phyloP scores from a whole-genome alignment of 2,113 vertebrate species.

The Phocoena sinus region DNA sequence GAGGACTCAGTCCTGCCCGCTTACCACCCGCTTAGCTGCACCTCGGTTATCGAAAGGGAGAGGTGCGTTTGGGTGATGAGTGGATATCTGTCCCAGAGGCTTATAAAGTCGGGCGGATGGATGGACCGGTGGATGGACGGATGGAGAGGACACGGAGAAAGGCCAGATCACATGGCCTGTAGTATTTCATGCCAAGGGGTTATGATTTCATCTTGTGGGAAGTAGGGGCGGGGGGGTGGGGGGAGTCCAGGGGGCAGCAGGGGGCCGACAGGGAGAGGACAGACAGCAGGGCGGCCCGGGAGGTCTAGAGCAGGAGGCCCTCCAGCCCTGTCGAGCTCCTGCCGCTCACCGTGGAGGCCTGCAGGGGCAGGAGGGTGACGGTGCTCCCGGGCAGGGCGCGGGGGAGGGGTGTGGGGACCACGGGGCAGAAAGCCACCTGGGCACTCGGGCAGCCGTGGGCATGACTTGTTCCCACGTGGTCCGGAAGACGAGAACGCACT shows the following conservation, averaged over 20 bases:
- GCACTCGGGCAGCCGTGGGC: not conserved
- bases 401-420: not conserved
- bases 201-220: not conserved
- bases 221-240: too few relatives aligned
- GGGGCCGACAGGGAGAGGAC: not conserved
- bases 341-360: too few relatives aligned
- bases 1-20: not conserved
- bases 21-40: not conserved
- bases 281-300: not conserved
- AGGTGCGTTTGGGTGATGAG: not conserved
- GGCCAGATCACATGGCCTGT: not conserved
- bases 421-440: not conserved
- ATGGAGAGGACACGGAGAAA: not conserved
- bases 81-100: not conserved
- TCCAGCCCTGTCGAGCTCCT: not conserved
- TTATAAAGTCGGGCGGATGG: not conserved
- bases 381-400: not conserved
- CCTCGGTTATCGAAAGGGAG: not conserved
- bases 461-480: not conserved
- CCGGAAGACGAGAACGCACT: not conserved
- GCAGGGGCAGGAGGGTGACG: not conserved
- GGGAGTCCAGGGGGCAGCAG: not conserved
- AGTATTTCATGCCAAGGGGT: not conserved
- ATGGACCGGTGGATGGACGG: not conserved
- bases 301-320: not conserved